phyloP scores from a whole-genome alignment of 2,113 vertebrate genomes.

The Hemibates koningsi region DNA sequence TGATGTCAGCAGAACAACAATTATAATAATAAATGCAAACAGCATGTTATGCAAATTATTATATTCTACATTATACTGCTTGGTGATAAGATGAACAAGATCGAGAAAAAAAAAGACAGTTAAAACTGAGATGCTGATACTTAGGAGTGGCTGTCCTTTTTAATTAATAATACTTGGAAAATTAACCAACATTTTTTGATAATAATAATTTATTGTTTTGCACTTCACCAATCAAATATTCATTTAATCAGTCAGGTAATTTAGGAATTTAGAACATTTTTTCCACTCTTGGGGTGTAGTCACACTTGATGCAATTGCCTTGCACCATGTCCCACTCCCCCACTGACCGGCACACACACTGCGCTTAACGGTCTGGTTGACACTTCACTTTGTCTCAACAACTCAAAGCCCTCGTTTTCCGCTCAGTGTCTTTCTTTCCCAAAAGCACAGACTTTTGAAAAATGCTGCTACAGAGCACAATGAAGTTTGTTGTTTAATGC shows the following conservation, averaged over 20 bases:
- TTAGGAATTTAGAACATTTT: not conserved
- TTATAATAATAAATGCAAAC: not conserved
- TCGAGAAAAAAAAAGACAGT: not conserved
- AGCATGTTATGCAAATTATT: not conserved
- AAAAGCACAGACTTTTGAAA: not conserved
- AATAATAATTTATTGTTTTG: not conserved
- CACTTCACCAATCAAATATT: not conserved
- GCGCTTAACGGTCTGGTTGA: not conserved
- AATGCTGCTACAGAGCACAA: not conserved
- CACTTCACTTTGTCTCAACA: not conserved
- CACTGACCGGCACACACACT: not conserved
- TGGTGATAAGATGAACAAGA: not conserved
- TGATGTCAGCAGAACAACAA: not conserved
- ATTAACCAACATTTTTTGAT: not conserved
- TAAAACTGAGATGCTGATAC: not conserved
- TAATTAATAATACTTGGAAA: not conserved
- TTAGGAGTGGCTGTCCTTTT: not conserved
- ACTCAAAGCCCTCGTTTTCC: not conserved
- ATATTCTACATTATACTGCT: not conserved
- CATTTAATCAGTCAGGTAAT: not conserved
- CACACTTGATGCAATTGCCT: not conserved
- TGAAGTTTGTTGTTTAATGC: not conserved
- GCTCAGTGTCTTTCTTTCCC: fast-evolving
- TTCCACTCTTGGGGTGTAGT: not conserved
- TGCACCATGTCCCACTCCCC: not conserved